Percentiles rank a stretch among this genome's conserved stretches.
These are phyloP conservation scores for Ptiloglossa arizonensis DNA, from an alignment of 1,140 invertebrate genomes.

Conservation along the genomic window DNA sequence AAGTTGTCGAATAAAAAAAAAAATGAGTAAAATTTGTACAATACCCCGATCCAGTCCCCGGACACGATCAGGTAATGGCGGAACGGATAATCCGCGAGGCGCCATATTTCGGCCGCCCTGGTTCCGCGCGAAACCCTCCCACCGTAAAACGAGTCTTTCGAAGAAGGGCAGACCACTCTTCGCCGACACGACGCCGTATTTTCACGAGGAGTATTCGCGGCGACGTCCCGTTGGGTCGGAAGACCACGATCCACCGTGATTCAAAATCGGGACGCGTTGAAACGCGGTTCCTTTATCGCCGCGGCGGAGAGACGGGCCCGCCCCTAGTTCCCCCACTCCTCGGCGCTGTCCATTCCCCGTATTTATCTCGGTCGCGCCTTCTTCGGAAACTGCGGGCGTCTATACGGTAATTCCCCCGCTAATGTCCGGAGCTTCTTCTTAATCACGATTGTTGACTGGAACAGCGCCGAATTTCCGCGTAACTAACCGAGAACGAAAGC, in stretches of 20 bases:
- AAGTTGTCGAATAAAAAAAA: too few relatives aligned
- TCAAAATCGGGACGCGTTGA: conserved; percentile 52
- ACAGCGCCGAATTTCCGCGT: conserved; percentile 50
- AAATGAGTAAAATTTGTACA: too few relatives aligned
- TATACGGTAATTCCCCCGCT: conserved; percentile 58
- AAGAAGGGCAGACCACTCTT: conserved; percentile 4
- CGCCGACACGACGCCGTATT: conserved; percentile 20
- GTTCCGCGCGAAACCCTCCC: neutral
- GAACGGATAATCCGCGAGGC: conserved; percentile 2
- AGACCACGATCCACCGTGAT: neutral
- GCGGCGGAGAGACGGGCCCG: neutral
- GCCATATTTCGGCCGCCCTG: conserved; percentile 3
- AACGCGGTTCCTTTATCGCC: conserved; percentile 52
- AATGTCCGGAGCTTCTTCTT: conserved; percentile 58
- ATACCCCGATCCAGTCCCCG: too few relatives aligned
- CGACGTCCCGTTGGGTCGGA: conserved; percentile 50
- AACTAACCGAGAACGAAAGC: conserved; percentile 27
- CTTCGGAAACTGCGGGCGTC: neutral
- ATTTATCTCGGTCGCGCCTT: neutral
- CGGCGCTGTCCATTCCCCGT: neutral
- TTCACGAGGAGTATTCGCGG: conserved; percentile 15
- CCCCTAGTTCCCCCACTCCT: neutral
- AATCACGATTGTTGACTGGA: conserved; percentile 63
- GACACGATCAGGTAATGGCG: neutral
- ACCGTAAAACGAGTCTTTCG: neutral